These are phyloP conservation scores for Hoplodrina blanda DNA, from an alignment of 2,888 invertebrate genomes.

Conservation along the genomic window DNA sequence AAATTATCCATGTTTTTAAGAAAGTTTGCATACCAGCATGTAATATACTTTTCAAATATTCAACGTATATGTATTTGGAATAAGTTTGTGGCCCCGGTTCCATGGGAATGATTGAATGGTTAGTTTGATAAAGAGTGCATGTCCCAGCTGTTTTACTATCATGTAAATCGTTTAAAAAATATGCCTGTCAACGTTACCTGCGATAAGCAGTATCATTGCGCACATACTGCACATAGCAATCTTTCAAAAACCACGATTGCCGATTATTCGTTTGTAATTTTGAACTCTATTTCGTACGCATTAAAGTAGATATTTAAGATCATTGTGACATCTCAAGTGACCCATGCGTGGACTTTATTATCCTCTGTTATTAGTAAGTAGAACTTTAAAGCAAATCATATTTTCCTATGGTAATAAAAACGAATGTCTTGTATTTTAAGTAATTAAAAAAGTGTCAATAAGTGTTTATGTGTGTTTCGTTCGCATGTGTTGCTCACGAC, in stretches of 20 bases:
- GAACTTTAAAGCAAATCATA: not conserved
- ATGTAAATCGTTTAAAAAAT: not conserved
- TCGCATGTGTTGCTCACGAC: slow-evolving; percentile 48
- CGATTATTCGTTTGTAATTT: slow-evolving; percentile 20
- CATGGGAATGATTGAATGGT: slow-evolving; percentile 25
- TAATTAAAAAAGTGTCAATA: slow-evolving; percentile 41
- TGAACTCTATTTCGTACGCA: slow-evolving; percentile 5
- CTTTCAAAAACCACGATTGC: slow-evolving; percentile 2
- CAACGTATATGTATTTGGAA: slow-evolving; percentile 24
- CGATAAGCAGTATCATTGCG: not conserved
- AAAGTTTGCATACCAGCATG: slow-evolving; percentile 27
- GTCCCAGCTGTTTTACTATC: not conserved
- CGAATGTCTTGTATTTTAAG: slow-evolving; percentile 31
- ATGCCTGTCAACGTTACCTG: not conserved
- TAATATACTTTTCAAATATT: slow-evolving; percentile 2
- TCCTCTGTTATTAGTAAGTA: slow-evolving; percentile 21
- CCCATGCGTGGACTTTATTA: not conserved
- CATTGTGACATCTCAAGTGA: slow-evolving; percentile 4
- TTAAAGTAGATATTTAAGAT: slow-evolving; percentile 10
- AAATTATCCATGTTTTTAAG: slow-evolving; percentile 4
- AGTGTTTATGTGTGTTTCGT: slow-evolving; percentile 41
- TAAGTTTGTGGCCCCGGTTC: slow-evolving; percentile 46
- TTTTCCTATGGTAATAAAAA: slow-evolving; percentile 21
- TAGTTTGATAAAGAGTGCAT: not conserved
- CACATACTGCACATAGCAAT: not conserved